Conservation (phyloP, 1,140 invertebrate genomes). For the Colletes gigas region DNA sequence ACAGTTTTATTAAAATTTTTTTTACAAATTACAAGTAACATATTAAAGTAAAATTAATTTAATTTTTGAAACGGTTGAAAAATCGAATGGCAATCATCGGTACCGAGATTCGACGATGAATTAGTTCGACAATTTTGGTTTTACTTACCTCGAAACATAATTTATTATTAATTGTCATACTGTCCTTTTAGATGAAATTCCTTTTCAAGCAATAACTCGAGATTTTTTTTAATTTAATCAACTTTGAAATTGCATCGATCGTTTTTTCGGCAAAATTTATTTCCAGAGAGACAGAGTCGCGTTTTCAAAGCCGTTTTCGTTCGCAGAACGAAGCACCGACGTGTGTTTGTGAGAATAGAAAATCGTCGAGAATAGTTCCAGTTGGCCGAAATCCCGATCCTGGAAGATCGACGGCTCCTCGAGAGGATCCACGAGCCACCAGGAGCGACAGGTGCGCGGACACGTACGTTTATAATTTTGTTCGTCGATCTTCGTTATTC, state of each 20-base stretch:
- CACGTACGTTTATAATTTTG: slow-evolving; percentile 12
- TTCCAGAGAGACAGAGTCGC: not conserved
- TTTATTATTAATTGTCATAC: no score
- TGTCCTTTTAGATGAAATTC: no score
- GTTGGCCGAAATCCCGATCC: slow-evolving; percentile 37
- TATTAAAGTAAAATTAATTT: no score
- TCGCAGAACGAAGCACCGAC: slow-evolving; percentile 7
- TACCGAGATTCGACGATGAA: not conserved
- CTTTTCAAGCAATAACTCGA: not conserved
- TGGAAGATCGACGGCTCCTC: not conserved
- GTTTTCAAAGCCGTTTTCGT: slow-evolving; percentile 34
- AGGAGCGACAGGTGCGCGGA: not conserved
- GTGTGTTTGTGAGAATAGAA: slow-evolving; percentile 49
- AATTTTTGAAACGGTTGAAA: not conserved
- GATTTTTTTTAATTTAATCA: not conserved
- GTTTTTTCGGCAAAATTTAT: not conserved
- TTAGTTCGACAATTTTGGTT: no score
- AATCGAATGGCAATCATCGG: not conserved
- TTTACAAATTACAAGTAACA: no score
- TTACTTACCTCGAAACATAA: no score
- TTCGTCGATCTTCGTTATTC: not conserved
- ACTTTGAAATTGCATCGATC: not conserved
- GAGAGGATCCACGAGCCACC: not conserved
- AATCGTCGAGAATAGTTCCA: slow-evolving; percentile 44
- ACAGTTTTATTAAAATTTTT: no score